Base-by-base conservation (phyloP, 2,888 invertebrate genomes). In the Mimas tiliae region DNA sequence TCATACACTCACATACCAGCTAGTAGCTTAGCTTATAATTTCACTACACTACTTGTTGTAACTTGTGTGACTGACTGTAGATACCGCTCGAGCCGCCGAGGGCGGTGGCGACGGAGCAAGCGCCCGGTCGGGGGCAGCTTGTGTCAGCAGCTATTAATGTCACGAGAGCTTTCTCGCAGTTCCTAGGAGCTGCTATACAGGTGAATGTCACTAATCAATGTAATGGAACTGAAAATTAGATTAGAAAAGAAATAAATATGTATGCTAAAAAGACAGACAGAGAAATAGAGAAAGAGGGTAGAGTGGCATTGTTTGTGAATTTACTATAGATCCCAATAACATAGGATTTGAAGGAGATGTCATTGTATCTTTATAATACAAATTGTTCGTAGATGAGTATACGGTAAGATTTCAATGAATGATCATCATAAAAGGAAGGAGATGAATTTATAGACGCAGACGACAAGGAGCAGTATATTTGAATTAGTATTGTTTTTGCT, bases 131-230 rank as follows among this genome's bases (percentile, higher is more conserved):
- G 64, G 92, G 92, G 48, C 92, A 93, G 84, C 94, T 96, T 67
- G 94, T 96, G 63, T 96, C 95, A 66, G 96, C 96, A 19, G 96
- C 96, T 68, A 95, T 96, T 74, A 96, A 96, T 77, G 96, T 96
- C 69, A 96, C 96, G 38, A 95, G 96, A 85, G 96, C 96, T 1
- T 96, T 97, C 84, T 96, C 96, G 69, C 95, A 96, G 86, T 96
- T 97, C 88, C 94, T 97, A 78, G 96, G 96, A 76, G 95, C 96
- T 79, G 96, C 97, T 66, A 94, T 97, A 80, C 96, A 96, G 95
- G 97, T 97, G 81, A 74, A 65, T 65, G n/a, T 62, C 6, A 50
- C 42, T 45, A 45, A 45, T 45, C 12, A 14, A 14, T 14, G 45
- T 45, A 11, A 45, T 45, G 0, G 1, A 3, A 45, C 4, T 45